Evolutionary conservation across 23 tunicate genomes (phyloP).

Genomic region (Styela clava): DNA sequence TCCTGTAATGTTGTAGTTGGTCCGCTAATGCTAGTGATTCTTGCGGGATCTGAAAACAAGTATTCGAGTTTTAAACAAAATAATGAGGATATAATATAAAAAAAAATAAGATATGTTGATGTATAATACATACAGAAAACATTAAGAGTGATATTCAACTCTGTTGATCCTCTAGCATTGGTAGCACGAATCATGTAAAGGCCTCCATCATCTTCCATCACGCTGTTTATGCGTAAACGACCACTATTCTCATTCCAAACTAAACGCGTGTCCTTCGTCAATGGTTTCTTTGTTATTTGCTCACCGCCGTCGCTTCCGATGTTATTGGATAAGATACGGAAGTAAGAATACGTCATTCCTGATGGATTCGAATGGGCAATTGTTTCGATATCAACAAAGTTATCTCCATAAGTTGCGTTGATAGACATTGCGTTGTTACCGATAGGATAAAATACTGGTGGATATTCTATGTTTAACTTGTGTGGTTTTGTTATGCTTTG

Average conservation of each 20-base stretch:
- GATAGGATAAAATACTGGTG: slow-evolving; percentile 29
- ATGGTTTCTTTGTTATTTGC: not conserved
- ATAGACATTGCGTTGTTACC: not conserved
- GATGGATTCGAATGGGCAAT: slow-evolving; percentile 44
- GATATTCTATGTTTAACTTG: slow-evolving; percentile 32
- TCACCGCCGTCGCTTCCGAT: not conserved
- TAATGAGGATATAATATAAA: not conserved
- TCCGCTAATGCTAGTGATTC: slow-evolving; percentile 22
- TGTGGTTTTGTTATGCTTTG: not conserved
- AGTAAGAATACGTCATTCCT: slow-evolving; percentile 50
- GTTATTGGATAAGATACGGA: slow-evolving; percentile 1
- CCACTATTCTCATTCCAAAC: slow-evolving; percentile 28
- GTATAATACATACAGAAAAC: slow-evolving; percentile 60
- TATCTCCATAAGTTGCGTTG: slow-evolving; percentile 41
- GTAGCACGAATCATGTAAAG: slow-evolving; percentile 40
- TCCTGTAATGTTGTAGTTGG: slow-evolving; percentile 15
- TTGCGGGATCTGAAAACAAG: slow-evolving; percentile 53
- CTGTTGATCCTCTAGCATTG: slow-evolving; percentile 35
- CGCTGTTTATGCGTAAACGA: slow-evolving; percentile 28
- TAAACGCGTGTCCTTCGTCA: slow-evolving; percentile 8
- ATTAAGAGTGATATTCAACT: slow-evolving; percentile 33
- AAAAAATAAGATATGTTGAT: no score
- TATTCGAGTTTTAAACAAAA: not conserved
- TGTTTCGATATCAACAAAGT: slow-evolving; percentile 12
- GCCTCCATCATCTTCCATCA: slow-evolving; percentile 47